Percentiles rank a stretch among this genome's conserved stretches.
Conservation (phyloP, 2,797 vertebrate species). For the Synanceia verrucosa region DNA sequence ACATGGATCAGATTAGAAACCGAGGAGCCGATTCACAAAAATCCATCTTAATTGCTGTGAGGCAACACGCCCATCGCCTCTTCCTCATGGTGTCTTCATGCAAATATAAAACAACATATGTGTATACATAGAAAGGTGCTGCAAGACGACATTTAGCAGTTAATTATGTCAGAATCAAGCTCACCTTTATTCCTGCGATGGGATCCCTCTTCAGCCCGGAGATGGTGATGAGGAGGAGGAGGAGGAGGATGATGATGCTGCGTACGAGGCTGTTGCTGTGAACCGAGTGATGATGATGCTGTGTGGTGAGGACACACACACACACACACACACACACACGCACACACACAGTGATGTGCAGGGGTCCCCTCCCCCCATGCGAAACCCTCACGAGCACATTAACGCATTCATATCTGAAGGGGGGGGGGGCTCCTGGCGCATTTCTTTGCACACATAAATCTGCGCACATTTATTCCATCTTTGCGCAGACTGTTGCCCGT, state of each 20-base stretch:
- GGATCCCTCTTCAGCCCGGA: slow-evolving; percentile 39
- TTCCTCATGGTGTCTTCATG: slow-evolving; percentile 16
- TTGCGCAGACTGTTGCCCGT: not conserved
- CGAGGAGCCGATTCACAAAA: slow-evolving; percentile 48
- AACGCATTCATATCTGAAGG: slow-evolving; percentile 45
- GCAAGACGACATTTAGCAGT: not conserved
- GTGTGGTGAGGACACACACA: slow-evolving; percentile 43
- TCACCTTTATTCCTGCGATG: slow-evolving; percentile 60
- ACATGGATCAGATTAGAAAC: slow-evolving; percentile 40
- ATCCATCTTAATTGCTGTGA: slow-evolving; percentile 56
- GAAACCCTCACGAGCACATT: slow-evolving; percentile 37
- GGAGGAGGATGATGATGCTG: slow-evolving; percentile 58
- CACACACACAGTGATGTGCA: slow-evolving; percentile 50
- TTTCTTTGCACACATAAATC: slow-evolving; percentile 42
- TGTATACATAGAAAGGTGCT: too few species aligned
- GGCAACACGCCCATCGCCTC: slow-evolving; percentile 61
- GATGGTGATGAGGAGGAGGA: slow-evolving; percentile 56
- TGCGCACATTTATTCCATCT: not conserved
- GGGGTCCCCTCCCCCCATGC: slow-evolving; percentile 66
- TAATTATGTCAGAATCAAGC: not conserved
- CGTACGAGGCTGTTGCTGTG: slow-evolving; percentile 65
- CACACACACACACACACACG: slow-evolving; percentile 42
- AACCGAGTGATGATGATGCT: slow-evolving; percentile 61
- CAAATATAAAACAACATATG: not conserved
- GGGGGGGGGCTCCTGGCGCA: too few species aligned